Evolutionary conservation across 2,113 vertebrate genomes (phyloP).

Genomic region (Eidolon helvum): DNA sequence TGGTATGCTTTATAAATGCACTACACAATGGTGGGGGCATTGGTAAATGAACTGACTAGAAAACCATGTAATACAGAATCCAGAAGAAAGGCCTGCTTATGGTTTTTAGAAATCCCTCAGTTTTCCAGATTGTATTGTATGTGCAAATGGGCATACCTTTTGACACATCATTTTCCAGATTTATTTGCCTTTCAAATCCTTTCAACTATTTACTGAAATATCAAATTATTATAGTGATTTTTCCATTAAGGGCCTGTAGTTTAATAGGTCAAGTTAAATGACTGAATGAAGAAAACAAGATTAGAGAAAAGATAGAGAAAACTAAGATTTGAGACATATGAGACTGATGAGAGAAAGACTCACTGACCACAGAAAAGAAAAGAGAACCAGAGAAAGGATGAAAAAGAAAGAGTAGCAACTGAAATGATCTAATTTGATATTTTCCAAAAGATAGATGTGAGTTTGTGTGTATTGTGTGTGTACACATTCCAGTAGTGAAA

Average conservation of each 20-base stretch:
- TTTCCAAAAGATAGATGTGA: not conserved
- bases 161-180: not conserved
- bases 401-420: not conserved
- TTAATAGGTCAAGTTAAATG: not conserved
- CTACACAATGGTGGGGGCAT: not conserved
- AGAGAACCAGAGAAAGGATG: not conserved
- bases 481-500: not conserved
- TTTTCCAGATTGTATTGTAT: not conserved
- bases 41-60: not conserved
- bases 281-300: not conserved
- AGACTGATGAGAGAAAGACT: not conserved
- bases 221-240: not conserved
- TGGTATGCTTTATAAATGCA: not conserved
- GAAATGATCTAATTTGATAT: not conserved
- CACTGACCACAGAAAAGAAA: not conserved
- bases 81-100: not conserved
- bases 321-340: not conserved
- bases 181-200: not conserved
- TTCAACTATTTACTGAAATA: not conserved
- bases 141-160: not conserved
- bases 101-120: not conserved
- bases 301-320: constrained; percentile 7
- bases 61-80: not conserved
- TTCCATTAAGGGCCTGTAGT: not conserved
- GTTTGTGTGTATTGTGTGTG: not conserved